Evolutionary conservation across 2,888 invertebrate genomes (phyloP), one percentile per base, ranked within the genome.

Genomic region (Thymelicus sylvestris): DNA sequence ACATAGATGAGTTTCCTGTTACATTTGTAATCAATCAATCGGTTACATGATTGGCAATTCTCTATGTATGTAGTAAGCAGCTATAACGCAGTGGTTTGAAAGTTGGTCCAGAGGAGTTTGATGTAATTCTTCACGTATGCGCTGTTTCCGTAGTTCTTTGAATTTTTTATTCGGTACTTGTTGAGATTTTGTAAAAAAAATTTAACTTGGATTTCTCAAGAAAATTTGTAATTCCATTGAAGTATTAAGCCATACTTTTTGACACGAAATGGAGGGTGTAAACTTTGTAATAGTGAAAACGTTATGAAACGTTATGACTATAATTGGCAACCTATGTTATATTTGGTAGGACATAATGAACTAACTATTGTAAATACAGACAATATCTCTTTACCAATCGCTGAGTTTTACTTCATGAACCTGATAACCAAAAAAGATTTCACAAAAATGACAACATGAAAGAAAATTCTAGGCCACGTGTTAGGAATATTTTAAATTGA

Each of bases 11-110:
- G 62, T 63, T 63, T 63, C 61, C 39, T 39, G 44, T 68, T 61
- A 68, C 63, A 65, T 63, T 57, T 68, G 68, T 68, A 68, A 68
- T 68, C 63, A 68, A 68, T 68, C 68, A 68, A 47, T 62, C 44
- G 68, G 44, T 68, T 62, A 68, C 68, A 68, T 55, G 55, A 63
- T 55, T 10, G 52, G 4, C 19, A n/a, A 39, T 59, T 59, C 31
- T 59, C 38, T 38, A 39, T 39, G 13, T 59, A 59, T 59, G 59
- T 39, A 52, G 2, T 52, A 52, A 19, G 52, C 13, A 15, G 19
- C n/a, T 5, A 5, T 15, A 52, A 7, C 15, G 0, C 15, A 15
- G 52, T n/a, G 19, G 19, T 15, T 52, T 15, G 8, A 7, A 48
- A 6, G 48, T 48, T 13, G n/a, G 52, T 52, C 0, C 8, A 8